phyloP scores from a whole-genome alignment of 2,113 vertebrate genomes.

The Perca flavescens region DNA sequence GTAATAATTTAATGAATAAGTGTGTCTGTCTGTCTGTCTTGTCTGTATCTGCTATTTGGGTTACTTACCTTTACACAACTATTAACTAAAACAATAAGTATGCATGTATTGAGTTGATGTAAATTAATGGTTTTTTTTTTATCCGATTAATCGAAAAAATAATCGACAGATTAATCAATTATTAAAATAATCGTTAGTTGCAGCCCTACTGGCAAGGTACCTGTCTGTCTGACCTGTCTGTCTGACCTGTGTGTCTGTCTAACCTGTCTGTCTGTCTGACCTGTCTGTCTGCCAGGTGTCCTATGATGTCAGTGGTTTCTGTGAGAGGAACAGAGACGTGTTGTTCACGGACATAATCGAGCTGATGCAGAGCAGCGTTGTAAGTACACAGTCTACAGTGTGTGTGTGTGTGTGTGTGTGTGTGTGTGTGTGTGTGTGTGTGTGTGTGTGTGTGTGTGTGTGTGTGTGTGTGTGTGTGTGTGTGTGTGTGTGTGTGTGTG shows the following conservation, averaged over 20 bases:
- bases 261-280: not conserved
- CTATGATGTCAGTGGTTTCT: slow-evolving; percentile 87
- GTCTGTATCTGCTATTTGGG: no score
- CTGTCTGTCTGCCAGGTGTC: slow-evolving; percentile 81
- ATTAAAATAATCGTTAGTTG: no score
- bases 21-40: no score
- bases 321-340: slow-evolving; percentile 89
- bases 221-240: not conserved
- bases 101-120: no score
- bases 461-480: slow-evolving; percentile 1
- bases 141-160: no score
- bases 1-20: no score
- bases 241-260: not conserved
- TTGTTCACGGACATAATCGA: slow-evolving; percentile 89
- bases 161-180: no score
- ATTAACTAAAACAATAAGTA: no score
- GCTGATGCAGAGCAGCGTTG: slow-evolving; percentile 90
- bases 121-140: no score
- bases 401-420: not conserved
- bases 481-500: not conserved
- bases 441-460: slow-evolving; percentile 3
- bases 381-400: slow-evolving; percentile 68
- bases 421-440: slow-evolving; percentile 4
- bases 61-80: no score
- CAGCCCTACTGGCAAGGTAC: no score